Evolutionary conservation across 2,888 invertebrate genomes (phyloP), one percentile per base, ranked within the genome.

Genomic region (Hyalella azteca): DNA sequence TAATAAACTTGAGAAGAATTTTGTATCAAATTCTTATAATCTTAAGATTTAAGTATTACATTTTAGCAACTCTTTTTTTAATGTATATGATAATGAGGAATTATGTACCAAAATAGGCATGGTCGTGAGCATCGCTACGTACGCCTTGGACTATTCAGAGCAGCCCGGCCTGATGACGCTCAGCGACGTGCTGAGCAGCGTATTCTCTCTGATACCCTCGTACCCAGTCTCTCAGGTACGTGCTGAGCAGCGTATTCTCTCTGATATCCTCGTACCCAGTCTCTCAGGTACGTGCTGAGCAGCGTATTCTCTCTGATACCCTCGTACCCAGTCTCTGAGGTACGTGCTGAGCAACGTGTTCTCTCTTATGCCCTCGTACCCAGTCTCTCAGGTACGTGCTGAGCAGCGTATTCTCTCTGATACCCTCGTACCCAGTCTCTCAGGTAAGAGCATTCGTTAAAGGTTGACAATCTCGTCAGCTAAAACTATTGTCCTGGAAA

Each of bases 301-400:
- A n/a, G n/a, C n/a, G n/a, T n/a, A n/a, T n/a, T n/a, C n/a, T n/a
- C n/a, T n/a, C n/a, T n/a, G n/a, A n/a, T n/a, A n/a, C n/a, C n/a
- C n/a, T n/a, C n/a, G n/a, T n/a, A n/a, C n/a, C n/a, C n/a, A n/a
- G 7, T 77, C 59, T 5, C 48, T 79, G 26, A 77, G 80, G 15
- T 73, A 78, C 19, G 59, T 73, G 19, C 66, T 82, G 4, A 26
- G 78, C 19, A 80, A 80, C 76, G 49, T 81, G n/a, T 54, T 80
- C 15, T 80, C 82, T 22, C 2, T 80, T 19, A 73, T 82, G 9
- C 82, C 82, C 9, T 40, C 82, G 22, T 82, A 77, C 48, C 80
- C 80, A 22, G 77, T 76, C 1, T 45, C 82, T 50, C 77, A 59
- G 77, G 82, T 82, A 13, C 22, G 80, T 78, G n/a, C n/a, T n/a